A percentile compares a stretch with the other conserved stretches of the same genome.
Conservation (phyloP, 2,888 invertebrate genomes). For the Ditylenchus weischeri region DNA sequence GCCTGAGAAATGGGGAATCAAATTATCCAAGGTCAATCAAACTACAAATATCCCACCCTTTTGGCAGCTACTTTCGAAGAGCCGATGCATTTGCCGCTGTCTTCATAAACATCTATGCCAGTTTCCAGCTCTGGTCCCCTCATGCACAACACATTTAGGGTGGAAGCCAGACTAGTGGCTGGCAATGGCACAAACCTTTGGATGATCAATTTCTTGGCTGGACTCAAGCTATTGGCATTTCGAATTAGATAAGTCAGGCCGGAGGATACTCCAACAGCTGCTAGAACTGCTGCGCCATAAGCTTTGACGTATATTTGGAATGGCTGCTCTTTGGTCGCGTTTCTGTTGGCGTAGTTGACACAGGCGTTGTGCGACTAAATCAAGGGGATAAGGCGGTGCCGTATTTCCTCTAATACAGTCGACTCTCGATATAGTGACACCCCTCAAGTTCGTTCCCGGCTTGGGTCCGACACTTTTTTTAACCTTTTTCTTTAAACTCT, state of each 20-base stretch:
- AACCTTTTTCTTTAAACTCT: too few relatives aligned
- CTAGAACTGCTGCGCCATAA: slow-evolving; percentile 62
- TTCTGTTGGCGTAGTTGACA: slow-evolving; percentile 64
- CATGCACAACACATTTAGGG: slow-evolving; percentile 62
- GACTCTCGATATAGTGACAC: too few relatives aligned
- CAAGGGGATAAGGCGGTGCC: too few relatives aligned
- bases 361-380: slow-evolving; percentile 64
- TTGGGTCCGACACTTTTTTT: too few relatives aligned
- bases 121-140: slow-evolving; percentile 59
- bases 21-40: neutral
- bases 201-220: slow-evolving; percentile 24
- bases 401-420: too few relatives aligned
- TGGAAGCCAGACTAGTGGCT: slow-evolving; percentile 50
- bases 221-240: slow-evolving; percentile 42
- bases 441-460: too few relatives aligned
- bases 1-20: slow-evolving; percentile 29
- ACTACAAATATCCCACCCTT: slow-evolving; percentile 53
- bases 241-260: slow-evolving; percentile 43
- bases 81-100: slow-evolving; percentile 60
- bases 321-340: slow-evolving; percentile 63
- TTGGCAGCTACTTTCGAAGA: slow-evolving; percentile 63
- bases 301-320: slow-evolving; percentile 61
- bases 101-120: slow-evolving; percentile 63
- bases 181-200: slow-evolving; percentile 52
- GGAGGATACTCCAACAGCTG: slow-evolving; percentile 61